Conservation (phyloP, 2,888 invertebrate species). For the Polylopha cassiicola region DNA sequence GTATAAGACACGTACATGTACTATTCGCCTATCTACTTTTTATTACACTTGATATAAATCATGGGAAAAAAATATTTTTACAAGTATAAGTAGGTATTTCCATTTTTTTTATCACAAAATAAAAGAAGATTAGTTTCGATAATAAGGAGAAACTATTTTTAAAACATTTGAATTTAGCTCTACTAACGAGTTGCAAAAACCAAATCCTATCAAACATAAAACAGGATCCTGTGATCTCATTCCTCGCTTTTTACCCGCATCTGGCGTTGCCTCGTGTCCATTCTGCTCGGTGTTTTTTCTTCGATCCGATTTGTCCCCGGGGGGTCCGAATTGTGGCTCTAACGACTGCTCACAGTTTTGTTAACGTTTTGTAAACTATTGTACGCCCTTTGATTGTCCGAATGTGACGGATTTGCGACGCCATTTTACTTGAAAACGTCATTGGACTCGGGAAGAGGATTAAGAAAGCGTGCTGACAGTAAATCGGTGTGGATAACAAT, state of each 20-base stretch:
- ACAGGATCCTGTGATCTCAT: conserved; percentile 53
- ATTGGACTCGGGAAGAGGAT: conserved; percentile 51
- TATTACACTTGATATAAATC: too few species aligned
- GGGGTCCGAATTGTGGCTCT: conserved; percentile 58
- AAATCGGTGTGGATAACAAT: conserved; percentile 34
- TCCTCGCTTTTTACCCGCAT: conserved; percentile 53
- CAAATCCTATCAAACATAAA: conserved; percentile 28
- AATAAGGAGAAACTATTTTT: too few species aligned
- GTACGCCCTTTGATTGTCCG: conserved; percentile 64
- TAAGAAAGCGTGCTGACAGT: conserved; percentile 33
- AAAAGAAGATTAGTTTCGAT: too few species aligned
- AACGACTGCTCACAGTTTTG: conserved; percentile 61
- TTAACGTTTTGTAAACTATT: conserved; percentile 51
- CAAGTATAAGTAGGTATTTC: too few species aligned
- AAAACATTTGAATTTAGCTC: too few species aligned
- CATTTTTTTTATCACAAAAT: too few species aligned
- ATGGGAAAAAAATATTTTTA: too few species aligned
- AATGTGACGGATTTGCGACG: conserved; percentile 68
- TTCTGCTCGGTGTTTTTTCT: conserved; percentile 44
- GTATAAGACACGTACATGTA: too few species aligned
- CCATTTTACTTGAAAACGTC: conserved; percentile 41
- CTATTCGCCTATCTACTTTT: too few species aligned
- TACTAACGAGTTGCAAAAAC: conserved; percentile 6
- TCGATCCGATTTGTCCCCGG: conserved; percentile 68
- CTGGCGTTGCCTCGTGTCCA: conserved; percentile 69